Conservation (phyloP, 2,113 vertebrate species). For the Emydocephalus ijimae region DNA sequence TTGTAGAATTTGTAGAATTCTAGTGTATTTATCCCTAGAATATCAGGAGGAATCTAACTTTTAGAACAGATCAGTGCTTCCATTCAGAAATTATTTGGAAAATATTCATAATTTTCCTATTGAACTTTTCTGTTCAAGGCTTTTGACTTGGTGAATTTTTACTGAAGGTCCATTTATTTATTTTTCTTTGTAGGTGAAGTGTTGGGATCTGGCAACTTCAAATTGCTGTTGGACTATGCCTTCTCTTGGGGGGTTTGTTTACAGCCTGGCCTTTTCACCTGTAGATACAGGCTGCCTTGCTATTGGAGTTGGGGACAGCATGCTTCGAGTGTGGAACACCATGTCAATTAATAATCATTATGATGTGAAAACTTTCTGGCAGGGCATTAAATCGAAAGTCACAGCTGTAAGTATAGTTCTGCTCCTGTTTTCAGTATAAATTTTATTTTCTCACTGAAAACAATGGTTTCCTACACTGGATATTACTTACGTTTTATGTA, state of each 20-base stretch:
- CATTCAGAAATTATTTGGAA: not conserved
- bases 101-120: not conserved
- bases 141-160: not conserved
- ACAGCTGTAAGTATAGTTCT: slow-evolving; percentile 81
- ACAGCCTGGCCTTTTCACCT: slow-evolving; percentile 86
- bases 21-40: not conserved
- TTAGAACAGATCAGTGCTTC: not conserved
- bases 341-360: slow-evolving; percentile 82
- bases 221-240: slow-evolving; percentile 92
- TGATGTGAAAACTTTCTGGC: slow-evolving; percentile 89
- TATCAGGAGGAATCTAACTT: not conserved
- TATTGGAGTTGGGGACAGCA: slow-evolving; percentile 88
- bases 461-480: not conserved
- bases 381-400: slow-evolving; percentile 94
- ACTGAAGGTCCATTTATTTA: not conserved
- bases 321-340: slow-evolving; percentile 94
- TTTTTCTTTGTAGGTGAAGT: slow-evolving; percentile 80
- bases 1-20: not conserved
- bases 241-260: slow-evolving; percentile 89
- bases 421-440: fast-evolving
- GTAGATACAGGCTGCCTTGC: slow-evolving; percentile 84
- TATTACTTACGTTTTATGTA: not conserved
- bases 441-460: not conserved
- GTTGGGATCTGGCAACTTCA: slow-evolving; percentile 86
- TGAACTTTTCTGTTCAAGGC: not conserved